phyloP scores from a whole-genome alignment of 2,888 invertebrate species.

The Crocallis elinguaria region DNA sequence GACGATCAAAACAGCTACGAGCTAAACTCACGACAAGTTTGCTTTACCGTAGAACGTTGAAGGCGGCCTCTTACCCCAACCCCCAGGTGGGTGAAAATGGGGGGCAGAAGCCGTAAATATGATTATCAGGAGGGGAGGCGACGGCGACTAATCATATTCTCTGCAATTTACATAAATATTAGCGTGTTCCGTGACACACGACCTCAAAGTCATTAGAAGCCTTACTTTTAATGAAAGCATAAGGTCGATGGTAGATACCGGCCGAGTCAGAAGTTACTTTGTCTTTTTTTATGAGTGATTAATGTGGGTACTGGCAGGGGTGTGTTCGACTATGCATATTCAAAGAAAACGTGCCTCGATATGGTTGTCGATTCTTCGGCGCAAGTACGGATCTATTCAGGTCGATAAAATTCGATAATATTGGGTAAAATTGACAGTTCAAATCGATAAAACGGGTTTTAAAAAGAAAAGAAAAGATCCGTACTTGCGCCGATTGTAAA shows the following conservation, averaged over 20 bases:
- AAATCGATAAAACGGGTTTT: too few species aligned
- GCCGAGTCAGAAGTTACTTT: slow-evolving; percentile 66
- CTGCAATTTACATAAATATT: slow-evolving; percentile 84
- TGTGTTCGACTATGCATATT: slow-evolving; percentile 68
- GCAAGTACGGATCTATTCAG: too few species aligned
- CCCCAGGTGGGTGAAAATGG: slow-evolving; percentile 24
- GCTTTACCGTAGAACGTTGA: slow-evolving; percentile 47
- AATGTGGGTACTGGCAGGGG: slow-evolving; percentile 62
- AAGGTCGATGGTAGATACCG: slow-evolving; percentile 72
- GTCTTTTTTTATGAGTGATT: slow-evolving; percentile 84
- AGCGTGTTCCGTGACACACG: slow-evolving; percentile 82
- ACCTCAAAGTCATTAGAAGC: slow-evolving; percentile 65
- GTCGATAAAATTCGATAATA: too few species aligned
- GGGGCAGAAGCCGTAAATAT: slow-evolving; percentile 77
- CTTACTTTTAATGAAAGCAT: slow-evolving; percentile 42
- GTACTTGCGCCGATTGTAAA: too few species aligned
- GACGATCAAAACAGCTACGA: slow-evolving; percentile 28
- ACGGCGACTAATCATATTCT: slow-evolving; percentile 84
- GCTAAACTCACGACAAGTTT: slow-evolving; percentile 22
- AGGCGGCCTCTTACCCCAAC: slow-evolving; percentile 29
- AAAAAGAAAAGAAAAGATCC: too few species aligned
- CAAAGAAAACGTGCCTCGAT: slow-evolving; percentile 43
- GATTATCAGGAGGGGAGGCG: slow-evolving; percentile 83
- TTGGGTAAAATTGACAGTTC: too few species aligned
- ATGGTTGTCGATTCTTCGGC: slow-evolving; percentile 46